Conservation (phyloP, 2,797 vertebrate genomes). For the Fringilla coelebs region DNA sequence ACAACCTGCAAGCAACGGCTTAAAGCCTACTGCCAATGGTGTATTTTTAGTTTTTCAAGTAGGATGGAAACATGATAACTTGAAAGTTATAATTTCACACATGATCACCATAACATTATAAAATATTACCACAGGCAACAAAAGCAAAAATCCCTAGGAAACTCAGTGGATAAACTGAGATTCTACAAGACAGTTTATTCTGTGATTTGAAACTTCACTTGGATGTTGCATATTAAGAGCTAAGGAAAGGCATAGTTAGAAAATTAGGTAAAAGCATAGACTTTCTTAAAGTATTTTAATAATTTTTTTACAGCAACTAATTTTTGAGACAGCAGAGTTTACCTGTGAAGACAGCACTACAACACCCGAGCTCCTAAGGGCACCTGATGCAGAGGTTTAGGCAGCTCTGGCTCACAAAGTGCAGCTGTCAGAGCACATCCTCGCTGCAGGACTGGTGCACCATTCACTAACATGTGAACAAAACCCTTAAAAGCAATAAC, state of each 20-base stretch:
- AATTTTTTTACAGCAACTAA: neutral
- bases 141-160: neutral
- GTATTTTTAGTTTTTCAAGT: neutral
- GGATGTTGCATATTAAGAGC: neutral
- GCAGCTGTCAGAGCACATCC: neutral
- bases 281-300: neutral
- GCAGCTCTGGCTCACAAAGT: neutral
- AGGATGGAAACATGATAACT: neutral
- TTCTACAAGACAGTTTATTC: neutral
- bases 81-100: neutral
- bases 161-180: neutral
- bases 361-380: neutral
- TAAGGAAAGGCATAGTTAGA: neutral
- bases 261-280: fast-evolving
- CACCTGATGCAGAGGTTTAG: neutral
- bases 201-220: neutral
- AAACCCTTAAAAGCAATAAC: neutral
- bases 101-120: fast-evolving
- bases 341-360: neutral
- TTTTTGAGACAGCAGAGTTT: neutral
- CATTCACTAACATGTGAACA: neutral
- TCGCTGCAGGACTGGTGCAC: neutral
- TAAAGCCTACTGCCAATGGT: neutral
- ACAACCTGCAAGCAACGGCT: neutral
- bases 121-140: neutral